phyloP scores from a whole-genome alignment of 2,888 invertebrate genomes.

The Hybos culiciformis region DNA sequence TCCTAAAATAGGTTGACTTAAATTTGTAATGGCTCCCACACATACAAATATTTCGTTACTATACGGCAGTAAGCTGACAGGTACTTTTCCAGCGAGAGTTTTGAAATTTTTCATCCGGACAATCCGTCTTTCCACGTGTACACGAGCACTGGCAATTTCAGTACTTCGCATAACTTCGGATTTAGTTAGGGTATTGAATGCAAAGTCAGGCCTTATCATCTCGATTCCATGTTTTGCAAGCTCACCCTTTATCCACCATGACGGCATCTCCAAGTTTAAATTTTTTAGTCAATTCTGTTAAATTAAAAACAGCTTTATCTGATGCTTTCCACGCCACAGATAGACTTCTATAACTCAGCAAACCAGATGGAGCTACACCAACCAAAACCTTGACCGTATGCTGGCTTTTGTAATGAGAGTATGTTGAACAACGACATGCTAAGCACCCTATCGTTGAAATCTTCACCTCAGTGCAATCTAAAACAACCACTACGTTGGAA shows the following conservation, averaged over 20 bases:
- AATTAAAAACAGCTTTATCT: slow-evolving; percentile 4
- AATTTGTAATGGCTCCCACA: background rate
- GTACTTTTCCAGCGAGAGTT: background rate
- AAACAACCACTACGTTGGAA: background rate
- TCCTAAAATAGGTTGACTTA: background rate
- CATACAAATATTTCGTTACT: too few species aligned
- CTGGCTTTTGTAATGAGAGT: slow-evolving; percentile 2
- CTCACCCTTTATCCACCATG: slow-evolving; percentile 6
- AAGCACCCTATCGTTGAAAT: background rate
- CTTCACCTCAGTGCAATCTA: slow-evolving; percentile 2
- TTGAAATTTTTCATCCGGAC: slow-evolving; percentile 1
- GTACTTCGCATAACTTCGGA: background rate
- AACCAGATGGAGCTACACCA: slow-evolving; percentile 5
- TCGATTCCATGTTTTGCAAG: slow-evolving; percentile 4
- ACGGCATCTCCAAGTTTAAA: too few species aligned
- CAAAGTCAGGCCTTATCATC: background rate
- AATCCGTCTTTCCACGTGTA: slow-evolving; percentile 1
- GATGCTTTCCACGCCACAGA: background rate
- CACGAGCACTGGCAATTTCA: background rate
- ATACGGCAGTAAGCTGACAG: too few species aligned
- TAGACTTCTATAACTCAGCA: slow-evolving; percentile 1
- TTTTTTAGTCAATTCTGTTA: too few species aligned
- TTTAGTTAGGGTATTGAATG: background rate
- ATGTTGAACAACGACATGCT: background rate
- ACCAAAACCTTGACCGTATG: slow-evolving; percentile 3